Evolutionary conservation across 2,113 vertebrate genomes (phyloP).

Genomic region (Platysteira castanea): DNA sequence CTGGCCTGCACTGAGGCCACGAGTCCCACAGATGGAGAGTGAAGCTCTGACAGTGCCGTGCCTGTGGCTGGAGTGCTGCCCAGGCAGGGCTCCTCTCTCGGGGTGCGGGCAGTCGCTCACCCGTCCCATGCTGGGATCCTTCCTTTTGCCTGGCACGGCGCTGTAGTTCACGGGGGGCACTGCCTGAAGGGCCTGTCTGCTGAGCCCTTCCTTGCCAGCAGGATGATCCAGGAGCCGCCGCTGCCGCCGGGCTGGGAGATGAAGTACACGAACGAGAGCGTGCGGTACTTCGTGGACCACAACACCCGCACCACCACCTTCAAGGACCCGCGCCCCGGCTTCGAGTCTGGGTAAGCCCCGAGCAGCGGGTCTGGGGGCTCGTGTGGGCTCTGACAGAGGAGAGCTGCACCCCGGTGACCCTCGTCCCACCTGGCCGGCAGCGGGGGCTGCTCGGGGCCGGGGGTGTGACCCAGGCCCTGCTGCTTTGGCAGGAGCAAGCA

Average conservation of each 20-base stretch:
- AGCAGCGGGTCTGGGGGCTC: not conserved
- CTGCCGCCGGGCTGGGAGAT: slow-evolving; percentile 98
- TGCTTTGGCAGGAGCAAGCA: slow-evolving; percentile 76
- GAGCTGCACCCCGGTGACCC: not conserved
- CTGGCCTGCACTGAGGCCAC: not conserved
- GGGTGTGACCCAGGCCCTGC: not conserved
- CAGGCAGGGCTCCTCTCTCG: not conserved
- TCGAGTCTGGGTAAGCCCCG: slow-evolving; percentile 88
- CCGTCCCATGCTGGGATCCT: not conserved
- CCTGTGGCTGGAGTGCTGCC: not conserved
- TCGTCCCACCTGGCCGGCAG: rapidly evolving
- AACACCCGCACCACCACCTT: slow-evolving; percentile 96
- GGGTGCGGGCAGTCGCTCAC: rapidly evolving
- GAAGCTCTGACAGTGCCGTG: not conserved
- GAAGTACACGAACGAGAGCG: slow-evolving; percentile 96
- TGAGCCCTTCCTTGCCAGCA: slow-evolving; percentile 41
- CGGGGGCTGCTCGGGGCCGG: not conserved
- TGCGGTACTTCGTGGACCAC: slow-evolving; percentile 98
- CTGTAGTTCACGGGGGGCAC: not conserved
- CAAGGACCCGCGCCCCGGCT: slow-evolving; percentile 95
- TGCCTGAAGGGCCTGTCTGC: rapidly evolving
- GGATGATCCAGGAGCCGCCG: slow-evolving; percentile 98
- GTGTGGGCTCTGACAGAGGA: rapidly evolving
- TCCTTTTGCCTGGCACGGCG: not conserved
- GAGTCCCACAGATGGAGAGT: not conserved